Evolutionary conservation across 2,888 invertebrate genomes (phyloP), one percentile per base, ranked within the genome.

Genomic region (Melanophora roralis): DNA sequence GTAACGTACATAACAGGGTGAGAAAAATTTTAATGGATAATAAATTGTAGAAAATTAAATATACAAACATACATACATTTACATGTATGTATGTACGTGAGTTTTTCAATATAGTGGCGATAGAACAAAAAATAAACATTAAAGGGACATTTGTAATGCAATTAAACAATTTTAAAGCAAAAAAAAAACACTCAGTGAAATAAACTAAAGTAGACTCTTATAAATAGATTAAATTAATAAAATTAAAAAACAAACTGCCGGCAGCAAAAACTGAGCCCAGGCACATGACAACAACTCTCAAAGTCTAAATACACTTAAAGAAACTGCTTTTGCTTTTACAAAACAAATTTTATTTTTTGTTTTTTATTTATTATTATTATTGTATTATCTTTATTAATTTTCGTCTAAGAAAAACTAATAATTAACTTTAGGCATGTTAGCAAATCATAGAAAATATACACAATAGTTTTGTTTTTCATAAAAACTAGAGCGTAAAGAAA

Each of bases 401-500:
- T 34, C 43, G 27, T 27, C 27, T 27, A 62, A 72, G 45, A 34
- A 21, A 51, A 67, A 67, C 59, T 51, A 36, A 74, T 67, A 67
- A 74, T 74, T 74, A 74, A 59, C 65, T 59, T 49, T 57, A 67
- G 67, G 34, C 74, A 60, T 74, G 74, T 59, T 51, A 43, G 51
- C 11, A 74, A 74, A 59, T 16, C 59, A 67, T 67, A 36, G 23
- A 38, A 51, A 16, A 57, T n/a, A 36, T 49, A 64, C 53, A 62
- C 62, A 69, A 69, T 64, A 47, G 27, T 68, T 27, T 27, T n/a
- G n/a, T 27, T 74, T 79, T 67, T 60, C 69, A 69, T 71, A 32
- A 51, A 75, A 79, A 71, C 38, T 71, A 79, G 79, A 79, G 79
- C 74, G 79, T 79, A 78, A 71, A 78, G 40, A 72, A 67, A 43